Evolutionary conservation across 1,140 invertebrate species (phyloP).

Genomic region (Sarcophaga peregrina): DNA sequence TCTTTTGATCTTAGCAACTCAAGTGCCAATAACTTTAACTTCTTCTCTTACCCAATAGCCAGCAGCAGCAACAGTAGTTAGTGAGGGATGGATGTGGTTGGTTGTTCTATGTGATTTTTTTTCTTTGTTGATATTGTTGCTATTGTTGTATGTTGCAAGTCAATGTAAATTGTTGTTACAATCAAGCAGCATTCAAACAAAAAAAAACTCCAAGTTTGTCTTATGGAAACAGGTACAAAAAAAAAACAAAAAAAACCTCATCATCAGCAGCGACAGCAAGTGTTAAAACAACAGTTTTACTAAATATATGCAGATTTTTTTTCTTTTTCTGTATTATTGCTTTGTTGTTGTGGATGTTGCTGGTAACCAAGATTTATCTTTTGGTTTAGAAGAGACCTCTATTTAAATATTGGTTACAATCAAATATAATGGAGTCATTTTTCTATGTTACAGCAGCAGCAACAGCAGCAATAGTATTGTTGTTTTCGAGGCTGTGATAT

Average conservation of each 20-base stretch:
- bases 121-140: not conserved
- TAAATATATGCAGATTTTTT: conserved; percentile 19
- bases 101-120: too few relatives aligned
- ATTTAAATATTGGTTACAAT: conserved; percentile 27
- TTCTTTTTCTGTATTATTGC: not conserved
- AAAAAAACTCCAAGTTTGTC: not conserved
- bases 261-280: conserved; percentile 1
- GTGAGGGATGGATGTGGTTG: too few relatives aligned
- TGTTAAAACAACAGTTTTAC: conserved; percentile 25
- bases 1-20: too few relatives aligned
- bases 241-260: not conserved
- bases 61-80: too few relatives aligned
- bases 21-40: too few relatives aligned
- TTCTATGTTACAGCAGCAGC: not conserved
- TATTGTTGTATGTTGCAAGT: not conserved
- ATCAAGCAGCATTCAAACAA: not conserved
- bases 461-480: too few relatives aligned
- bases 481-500: too few relatives aligned
- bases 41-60: too few relatives aligned
- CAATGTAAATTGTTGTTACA: conserved; percentile 14
- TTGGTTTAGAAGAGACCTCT: conserved; percentile 18
- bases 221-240: not conserved
- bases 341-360: not conserved
- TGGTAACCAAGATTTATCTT: not conserved
- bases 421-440: not conserved